These are phyloP conservation scores for Solea solea DNA, from an alignment of 2,113 vertebrate genomes.

Conservation along the genomic window DNA sequence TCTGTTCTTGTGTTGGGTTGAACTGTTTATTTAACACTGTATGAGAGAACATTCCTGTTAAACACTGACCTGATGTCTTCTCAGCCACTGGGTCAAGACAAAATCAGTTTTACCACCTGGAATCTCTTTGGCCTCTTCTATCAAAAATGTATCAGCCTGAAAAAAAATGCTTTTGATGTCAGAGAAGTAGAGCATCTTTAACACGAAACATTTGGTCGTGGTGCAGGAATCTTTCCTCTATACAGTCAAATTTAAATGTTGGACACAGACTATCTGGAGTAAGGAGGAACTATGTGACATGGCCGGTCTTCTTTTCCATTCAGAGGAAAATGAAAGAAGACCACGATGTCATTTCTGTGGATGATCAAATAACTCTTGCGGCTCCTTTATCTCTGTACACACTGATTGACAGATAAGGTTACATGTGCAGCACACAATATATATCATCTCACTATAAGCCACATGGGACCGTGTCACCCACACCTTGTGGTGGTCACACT, in stretches of 20 bases:
- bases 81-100: neutral
- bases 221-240: constrained; percentile 83
- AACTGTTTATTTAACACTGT: constrained; percentile 75
- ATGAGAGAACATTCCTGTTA: constrained; percentile 84
- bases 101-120: neutral
- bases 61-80: constrained; percentile 42
- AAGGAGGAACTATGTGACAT: constrained; percentile 85
- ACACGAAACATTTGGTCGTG: constrained; percentile 74
- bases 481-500: constrained; percentile 51
- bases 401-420: constrained; percentile 67
- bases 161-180: neutral
- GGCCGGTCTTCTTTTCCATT: constrained; percentile 79
- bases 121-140: neutral
- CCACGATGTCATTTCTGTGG: constrained; percentile 78
- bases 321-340: constrained; percentile 70
- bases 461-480: constrained; percentile 55
- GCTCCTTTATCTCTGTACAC: constrained; percentile 63
- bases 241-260: constrained; percentile 66
- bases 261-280: constrained; percentile 75
- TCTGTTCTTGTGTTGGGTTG: constrained; percentile 71
- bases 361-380: constrained; percentile 67
- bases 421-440: constrained; percentile 54
- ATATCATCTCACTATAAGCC: constrained; percentile 51
- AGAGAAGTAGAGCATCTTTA: neutral
- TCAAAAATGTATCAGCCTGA: neutral